phyloP scores from a whole-genome alignment of 1,140 invertebrate species.

The Dendroctonus valens region DNA sequence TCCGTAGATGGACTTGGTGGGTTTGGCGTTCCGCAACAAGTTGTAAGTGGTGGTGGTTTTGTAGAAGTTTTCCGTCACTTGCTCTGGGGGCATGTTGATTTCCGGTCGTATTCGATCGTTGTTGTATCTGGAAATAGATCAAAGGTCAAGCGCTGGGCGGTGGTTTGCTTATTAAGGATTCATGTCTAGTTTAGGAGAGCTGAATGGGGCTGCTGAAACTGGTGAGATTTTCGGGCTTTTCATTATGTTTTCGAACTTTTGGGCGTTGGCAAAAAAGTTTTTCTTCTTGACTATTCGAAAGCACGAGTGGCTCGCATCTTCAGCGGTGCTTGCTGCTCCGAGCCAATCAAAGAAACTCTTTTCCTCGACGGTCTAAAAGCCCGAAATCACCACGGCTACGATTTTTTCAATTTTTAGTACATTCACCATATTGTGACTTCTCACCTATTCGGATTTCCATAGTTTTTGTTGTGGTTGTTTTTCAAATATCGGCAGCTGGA shows the following conservation, averaged over 20 bases:
- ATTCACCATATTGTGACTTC: not conserved
- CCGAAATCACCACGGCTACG: no score
- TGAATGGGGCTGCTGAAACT: no score
- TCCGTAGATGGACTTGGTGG: slow-evolving; percentile 55
- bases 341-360: no score
- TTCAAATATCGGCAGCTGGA: slow-evolving; percentile 69
- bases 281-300: no score
- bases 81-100: slow-evolving; percentile 34
- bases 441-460: slow-evolving; percentile 61
- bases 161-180: not conserved
- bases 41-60: slow-evolving; percentile 49
- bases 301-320: no score
- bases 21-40: slow-evolving; percentile 52
- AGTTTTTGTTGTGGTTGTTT: slow-evolving; percentile 67
- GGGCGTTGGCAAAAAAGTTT: no score
- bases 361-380: no score
- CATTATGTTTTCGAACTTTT: no score
- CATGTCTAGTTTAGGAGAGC: not conserved
- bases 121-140: slow-evolving; percentile 42
- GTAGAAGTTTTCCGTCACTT: slow-evolving; percentile 46
- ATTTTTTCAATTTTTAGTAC: no score
- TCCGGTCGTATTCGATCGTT: slow-evolving; percentile 48
- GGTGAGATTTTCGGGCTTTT: no score
- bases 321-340: no score
- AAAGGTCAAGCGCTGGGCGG: not conserved